phyloP scores from a whole-genome alignment of 2,797 vertebrate species.

The Nyctibius grandis region DNA sequence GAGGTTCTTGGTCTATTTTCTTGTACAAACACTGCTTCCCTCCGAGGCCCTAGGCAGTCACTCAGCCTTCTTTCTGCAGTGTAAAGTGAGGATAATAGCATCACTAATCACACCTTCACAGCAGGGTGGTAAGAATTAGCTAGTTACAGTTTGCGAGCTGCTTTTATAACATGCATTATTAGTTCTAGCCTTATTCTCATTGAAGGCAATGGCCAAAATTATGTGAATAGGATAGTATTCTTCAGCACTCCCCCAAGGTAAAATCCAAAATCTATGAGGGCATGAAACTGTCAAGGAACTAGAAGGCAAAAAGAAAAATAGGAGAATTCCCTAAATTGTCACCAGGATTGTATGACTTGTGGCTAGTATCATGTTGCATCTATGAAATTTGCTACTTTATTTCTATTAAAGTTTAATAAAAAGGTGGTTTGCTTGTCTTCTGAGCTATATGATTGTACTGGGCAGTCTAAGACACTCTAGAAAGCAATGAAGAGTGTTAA shows the following conservation, averaged over 20 bases:
- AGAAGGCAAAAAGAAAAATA: neutral
- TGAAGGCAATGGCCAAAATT: neutral
- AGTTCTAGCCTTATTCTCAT: neutral
- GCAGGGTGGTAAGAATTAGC: neutral
- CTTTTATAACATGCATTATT: neutral
- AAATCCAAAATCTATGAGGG: neutral
- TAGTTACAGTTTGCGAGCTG: neutral
- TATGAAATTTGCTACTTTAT: neutral
- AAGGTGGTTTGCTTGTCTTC: neutral
- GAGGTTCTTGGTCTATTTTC: conserved; percentile 6
- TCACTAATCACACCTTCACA: neutral
- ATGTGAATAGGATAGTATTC: neutral
- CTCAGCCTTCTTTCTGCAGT: neutral
- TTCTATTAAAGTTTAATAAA: neutral
- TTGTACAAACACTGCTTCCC: neutral
- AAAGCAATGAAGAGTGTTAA: neutral
- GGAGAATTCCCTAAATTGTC: neutral
- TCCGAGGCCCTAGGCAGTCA: neutral
- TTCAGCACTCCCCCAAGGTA: neutral
- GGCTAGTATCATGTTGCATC: neutral
- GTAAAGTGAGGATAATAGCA: neutral
- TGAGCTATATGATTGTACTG: neutral
- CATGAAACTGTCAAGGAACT: neutral
- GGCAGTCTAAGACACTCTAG: neutral
- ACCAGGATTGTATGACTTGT: neutral